Evolutionary conservation across 2,888 invertebrate genomes (phyloP).

Genomic region (Ophraella communa): DNA sequence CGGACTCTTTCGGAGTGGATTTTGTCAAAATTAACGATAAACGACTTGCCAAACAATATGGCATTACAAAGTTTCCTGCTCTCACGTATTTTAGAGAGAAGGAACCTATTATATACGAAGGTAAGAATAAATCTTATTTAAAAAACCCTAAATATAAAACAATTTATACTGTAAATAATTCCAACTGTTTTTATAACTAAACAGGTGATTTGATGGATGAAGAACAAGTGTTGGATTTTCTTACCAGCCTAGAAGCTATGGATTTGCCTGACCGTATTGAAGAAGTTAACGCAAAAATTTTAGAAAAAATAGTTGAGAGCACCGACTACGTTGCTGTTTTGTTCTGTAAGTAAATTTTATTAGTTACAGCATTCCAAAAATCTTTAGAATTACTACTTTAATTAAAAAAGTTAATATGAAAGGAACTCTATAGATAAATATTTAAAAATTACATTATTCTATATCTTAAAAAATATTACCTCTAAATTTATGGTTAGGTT

Average conservation of each 20-base stretch:
- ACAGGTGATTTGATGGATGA: conserved; percentile 94
- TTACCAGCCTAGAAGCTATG: conserved; percentile 94
- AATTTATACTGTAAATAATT: background rate
- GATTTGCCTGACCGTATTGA: conserved; percentile 93
- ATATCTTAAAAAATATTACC: too few relatives aligned
- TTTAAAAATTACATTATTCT: too few relatives aligned
- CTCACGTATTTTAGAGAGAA: conserved; percentile 96
- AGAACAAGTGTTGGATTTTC: conserved; percentile 89
- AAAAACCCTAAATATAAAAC: background rate
- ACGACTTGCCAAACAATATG: conserved; percentile 94
- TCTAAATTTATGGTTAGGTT: too few relatives aligned
- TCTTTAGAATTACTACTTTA: background rate
- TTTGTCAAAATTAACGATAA: conserved; percentile 97
- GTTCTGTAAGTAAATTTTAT: conserved; percentile 79
- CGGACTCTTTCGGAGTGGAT: conserved; percentile 92
- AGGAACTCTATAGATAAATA: background rate
- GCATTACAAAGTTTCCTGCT: conserved; percentile 94
- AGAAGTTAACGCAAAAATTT: conserved; percentile 90
- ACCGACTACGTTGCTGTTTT: conserved; percentile 91
- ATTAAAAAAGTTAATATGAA: background rate
- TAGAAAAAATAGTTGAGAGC: conserved; percentile 89
- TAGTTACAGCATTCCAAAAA: background rate
- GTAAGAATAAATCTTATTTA: conserved; percentile 58
- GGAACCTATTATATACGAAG: conserved; percentile 96
- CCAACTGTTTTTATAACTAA: background rate